phyloP scores from a whole-genome alignment of 2,888 invertebrate genomes.

The Autographa gamma region DNA sequence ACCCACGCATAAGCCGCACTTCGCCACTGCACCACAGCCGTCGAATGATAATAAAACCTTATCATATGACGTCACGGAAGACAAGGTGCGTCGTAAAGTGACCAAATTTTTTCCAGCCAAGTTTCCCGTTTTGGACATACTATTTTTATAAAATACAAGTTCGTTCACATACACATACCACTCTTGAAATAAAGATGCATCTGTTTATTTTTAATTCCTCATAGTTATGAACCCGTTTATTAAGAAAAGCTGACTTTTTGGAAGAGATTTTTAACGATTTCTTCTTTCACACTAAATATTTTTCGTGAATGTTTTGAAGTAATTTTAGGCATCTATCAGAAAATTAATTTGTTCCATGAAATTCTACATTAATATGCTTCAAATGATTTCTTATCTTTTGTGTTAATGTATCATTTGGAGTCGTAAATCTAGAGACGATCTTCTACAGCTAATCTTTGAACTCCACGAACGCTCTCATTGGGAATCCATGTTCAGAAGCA shows the following conservation, averaged over 20 bases:
- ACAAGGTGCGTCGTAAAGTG: constrained; percentile 31
- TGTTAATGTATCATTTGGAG: no score
- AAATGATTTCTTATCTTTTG: no score
- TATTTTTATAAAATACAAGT: constrained; percentile 48
- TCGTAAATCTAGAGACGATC: no score
- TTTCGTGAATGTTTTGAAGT: no score
- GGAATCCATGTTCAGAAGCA: not conserved
- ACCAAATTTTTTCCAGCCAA: constrained; percentile 49
- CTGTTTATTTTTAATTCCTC: not conserved
- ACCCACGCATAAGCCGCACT: constrained; percentile 12
- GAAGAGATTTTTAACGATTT: no score
- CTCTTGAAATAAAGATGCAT: not conserved
- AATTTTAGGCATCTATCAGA: no score
- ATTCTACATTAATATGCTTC: no score
- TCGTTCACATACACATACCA: constrained; percentile 48
- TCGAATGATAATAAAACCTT: constrained; percentile 16
- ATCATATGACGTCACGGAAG: constrained; percentile 42
- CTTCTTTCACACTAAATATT: no score
- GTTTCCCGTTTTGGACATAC: constrained; percentile 54
- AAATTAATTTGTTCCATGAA: no score
- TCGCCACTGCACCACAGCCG: constrained; percentile 1
- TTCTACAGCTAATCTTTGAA: no score
- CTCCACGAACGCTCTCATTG: not conserved
- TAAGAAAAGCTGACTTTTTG: no score
- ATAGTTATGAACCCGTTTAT: not conserved